Conservation (phyloP, 1,140 invertebrate species). For the Pseudobourletiella spinata region DNA sequence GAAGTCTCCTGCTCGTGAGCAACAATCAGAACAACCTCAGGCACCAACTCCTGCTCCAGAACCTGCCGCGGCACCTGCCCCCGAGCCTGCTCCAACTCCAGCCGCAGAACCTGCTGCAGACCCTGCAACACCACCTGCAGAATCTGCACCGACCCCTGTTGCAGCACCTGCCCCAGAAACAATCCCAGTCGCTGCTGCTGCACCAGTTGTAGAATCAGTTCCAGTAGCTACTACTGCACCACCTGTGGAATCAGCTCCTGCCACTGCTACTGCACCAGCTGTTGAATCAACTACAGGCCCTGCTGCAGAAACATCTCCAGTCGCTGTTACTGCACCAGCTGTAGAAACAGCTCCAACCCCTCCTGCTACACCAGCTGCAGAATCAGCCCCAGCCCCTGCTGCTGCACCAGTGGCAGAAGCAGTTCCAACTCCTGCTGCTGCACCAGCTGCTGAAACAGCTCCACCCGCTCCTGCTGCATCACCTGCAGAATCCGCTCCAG, state of each 20-base stretch:
- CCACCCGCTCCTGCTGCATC: slow-evolving; percentile 28
- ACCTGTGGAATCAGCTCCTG: background rate
- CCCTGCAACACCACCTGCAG: background rate
- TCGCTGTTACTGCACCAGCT: background rate
- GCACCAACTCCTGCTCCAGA: slow-evolving; percentile 16
- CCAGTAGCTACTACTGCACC: background rate
- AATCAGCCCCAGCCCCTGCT: background rate
- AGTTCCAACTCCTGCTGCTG: background rate
- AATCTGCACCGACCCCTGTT: background rate
- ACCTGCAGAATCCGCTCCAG: slow-evolving; percentile 7
- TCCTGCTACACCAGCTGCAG: background rate
- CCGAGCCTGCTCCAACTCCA: slow-evolving; percentile 38
- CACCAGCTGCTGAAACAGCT: background rate
- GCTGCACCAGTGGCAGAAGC: background rate
- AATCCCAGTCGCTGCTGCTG: background rate
- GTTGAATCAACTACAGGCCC: background rate
- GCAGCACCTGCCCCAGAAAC: background rate
- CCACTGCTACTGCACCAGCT: background rate
- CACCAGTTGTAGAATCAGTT: background rate
- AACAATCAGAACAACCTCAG: slow-evolving; percentile 13
- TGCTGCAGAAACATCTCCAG: background rate
- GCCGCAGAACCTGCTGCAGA: slow-evolving; percentile 41
- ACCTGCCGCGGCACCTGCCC: slow-evolving; percentile 17
- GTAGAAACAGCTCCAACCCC: background rate
- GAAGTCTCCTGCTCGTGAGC: slow-evolving; percentile 36